phyloP scores from a whole-genome alignment of 2,797 vertebrate species.

The Thripadectes ignobilis region DNA sequence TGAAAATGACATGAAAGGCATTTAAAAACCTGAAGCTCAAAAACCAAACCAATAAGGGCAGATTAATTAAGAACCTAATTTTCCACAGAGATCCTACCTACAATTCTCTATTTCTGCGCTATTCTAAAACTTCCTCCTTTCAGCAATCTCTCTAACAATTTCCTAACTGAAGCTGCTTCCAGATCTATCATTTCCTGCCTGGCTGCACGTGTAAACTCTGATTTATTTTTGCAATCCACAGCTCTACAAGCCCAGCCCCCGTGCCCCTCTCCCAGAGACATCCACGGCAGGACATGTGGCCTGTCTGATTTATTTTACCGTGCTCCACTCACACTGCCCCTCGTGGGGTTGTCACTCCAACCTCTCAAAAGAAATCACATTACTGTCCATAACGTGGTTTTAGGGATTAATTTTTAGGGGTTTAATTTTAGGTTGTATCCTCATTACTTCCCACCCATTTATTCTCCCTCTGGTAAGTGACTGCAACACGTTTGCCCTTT shows the following conservation, averaged over 20 bases:
- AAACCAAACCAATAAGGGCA: neutral
- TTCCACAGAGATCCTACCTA: neutral
- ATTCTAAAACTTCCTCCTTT: neutral
- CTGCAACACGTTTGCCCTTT: neutral
- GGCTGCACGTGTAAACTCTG: neutral
- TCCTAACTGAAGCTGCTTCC: neutral
- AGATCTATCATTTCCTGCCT: neutral
- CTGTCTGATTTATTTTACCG: neutral
- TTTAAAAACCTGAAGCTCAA: neutral
- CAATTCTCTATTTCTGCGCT: neutral
- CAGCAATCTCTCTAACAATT: neutral
- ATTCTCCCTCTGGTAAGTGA: neutral
- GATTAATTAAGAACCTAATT: neutral
- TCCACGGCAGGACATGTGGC: neutral
- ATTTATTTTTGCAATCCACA: neutral
- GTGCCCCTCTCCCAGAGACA: neutral
- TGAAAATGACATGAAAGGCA: neutral
- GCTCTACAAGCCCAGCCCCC: neutral
- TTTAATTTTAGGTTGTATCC: constrained; percentile 17
- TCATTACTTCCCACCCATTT: neutral
- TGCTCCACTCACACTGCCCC: neutral
- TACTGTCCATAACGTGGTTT: neutral
- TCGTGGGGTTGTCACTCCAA: neutral
- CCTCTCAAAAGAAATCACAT: constrained; percentile 11
- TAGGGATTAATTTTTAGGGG: neutral